Evolutionary conservation across 1,140 invertebrate species (phyloP).

Genomic region (Cotesia chilonis): DNA sequence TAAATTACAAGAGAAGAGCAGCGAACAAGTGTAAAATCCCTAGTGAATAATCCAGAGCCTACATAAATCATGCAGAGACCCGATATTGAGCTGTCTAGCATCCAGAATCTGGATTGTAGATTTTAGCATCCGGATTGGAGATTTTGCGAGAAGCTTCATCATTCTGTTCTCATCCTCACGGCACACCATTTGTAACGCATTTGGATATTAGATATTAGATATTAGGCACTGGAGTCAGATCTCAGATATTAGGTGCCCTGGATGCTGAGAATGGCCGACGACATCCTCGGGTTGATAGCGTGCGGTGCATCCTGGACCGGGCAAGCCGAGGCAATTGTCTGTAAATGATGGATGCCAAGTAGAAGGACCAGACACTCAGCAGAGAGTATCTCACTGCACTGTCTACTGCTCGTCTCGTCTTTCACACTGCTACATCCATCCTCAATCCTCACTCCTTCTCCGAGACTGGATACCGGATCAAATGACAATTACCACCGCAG

Average conservation of each 20-base stretch:
- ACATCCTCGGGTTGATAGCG: conserved; percentile 30
- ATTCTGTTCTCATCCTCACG: too few relatives aligned
- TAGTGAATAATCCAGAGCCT: too few relatives aligned
- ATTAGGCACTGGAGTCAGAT: too few relatives aligned
- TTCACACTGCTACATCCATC: conserved; percentile 10
- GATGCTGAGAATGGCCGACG: conserved; percentile 1
- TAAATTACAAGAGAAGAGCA: too few relatives aligned
- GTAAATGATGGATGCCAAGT: conserved; percentile 58
- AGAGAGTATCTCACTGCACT: background rate
- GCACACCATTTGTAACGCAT: too few relatives aligned
- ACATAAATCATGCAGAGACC: too few relatives aligned
- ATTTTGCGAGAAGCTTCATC: too few relatives aligned
- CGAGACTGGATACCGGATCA: conserved; percentile 51
- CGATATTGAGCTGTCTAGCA: too few relatives aligned
- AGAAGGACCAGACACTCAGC: conserved; percentile 41
- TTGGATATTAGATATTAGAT: too few relatives aligned
- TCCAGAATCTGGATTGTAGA: too few relatives aligned
- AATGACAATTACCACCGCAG: conserved; percentile 59
- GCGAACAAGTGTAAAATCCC: too few relatives aligned
- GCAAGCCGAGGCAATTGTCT: conserved; percentile 57
- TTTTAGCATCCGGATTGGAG: too few relatives aligned
- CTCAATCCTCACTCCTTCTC: background rate
- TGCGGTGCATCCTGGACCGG: conserved; percentile 40
- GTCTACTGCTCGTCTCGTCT: background rate
- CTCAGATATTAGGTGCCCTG: conserved; percentile 1